Conservation (phyloP, 2,888 invertebrate genomes). For the Epinotia brunnichana region DNA sequence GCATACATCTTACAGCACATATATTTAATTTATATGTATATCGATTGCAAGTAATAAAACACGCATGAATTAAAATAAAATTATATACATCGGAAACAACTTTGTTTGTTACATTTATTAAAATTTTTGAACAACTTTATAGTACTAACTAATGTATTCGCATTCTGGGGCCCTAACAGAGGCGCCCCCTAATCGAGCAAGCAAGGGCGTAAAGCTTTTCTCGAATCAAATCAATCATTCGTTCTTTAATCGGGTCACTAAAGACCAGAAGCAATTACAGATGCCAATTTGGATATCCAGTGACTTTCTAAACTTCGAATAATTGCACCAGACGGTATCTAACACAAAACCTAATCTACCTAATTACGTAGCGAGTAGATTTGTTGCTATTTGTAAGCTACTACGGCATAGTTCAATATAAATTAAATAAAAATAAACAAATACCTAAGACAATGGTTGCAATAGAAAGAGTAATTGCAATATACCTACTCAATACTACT, state of each 20-base stretch:
- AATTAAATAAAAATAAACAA: no score
- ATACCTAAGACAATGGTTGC: no score
- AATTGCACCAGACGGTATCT: background rate
- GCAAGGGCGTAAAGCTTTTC: background rate
- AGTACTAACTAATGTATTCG: slow-evolving; percentile 10
- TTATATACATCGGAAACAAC: slow-evolving; percentile 33
- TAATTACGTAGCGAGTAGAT: background rate
- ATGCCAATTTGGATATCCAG: background rate
- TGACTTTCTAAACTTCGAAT: background rate
- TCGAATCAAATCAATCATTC: background rate
- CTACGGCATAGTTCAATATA: no score
- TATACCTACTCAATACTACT: no score
- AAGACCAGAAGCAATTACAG: background rate
- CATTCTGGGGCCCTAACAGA: background rate
- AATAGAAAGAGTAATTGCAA: background rate
- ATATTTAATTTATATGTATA: no score
- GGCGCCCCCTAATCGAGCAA: background rate
- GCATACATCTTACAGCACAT: no score
- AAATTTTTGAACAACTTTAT: slow-evolving; percentile 18
- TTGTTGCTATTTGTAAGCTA: background rate
- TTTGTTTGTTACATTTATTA: slow-evolving; percentile 10
- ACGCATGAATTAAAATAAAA: slow-evolving; percentile 29
- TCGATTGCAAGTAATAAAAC: slow-evolving; percentile 11
- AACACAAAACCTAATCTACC: background rate
- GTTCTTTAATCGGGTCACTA: background rate